These are phyloP conservation scores for Gymnoscelis rufifasciata DNA, from an alignment of 2,888 invertebrate species.

Conservation along the genomic window DNA sequence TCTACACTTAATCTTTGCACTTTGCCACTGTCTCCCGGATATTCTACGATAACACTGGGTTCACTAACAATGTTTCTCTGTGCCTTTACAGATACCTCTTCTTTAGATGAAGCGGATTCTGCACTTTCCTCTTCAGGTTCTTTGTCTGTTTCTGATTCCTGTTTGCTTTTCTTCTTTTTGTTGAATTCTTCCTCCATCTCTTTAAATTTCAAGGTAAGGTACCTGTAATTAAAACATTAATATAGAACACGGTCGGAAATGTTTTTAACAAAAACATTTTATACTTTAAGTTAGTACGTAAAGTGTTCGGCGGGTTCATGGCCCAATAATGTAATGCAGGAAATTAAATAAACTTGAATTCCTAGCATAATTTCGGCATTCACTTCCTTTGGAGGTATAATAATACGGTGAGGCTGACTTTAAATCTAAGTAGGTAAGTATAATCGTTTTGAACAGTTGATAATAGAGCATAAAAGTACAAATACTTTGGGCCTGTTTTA, in stretches of 20 bases:
- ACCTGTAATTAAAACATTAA: constrained; percentile 69
- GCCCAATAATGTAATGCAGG: neutral
- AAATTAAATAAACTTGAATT: too few species aligned
- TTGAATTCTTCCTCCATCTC: constrained; percentile 91
- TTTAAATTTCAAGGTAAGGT: constrained; percentile 89
- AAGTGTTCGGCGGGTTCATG: neutral
- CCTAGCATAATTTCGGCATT: too few species aligned
- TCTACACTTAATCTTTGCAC: constrained; percentile 58
- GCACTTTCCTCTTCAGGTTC: constrained; percentile 47
- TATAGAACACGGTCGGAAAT: neutral
- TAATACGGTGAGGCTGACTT: too few species aligned
- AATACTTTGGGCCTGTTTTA: too few species aligned
- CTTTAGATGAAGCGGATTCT: too few species aligned
- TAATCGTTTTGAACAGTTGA: too few species aligned
- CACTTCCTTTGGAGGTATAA: too few species aligned
- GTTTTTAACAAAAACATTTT: too few species aligned
- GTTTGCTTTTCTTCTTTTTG: constrained; percentile 80
- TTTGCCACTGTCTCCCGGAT: constrained; percentile 64
- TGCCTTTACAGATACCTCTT: constrained; percentile 20
- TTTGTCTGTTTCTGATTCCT: constrained; percentile 38
- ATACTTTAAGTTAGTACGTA: too few species aligned
- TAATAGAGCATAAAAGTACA: too few species aligned
- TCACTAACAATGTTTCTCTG: constrained; percentile 43
- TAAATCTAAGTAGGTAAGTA: too few species aligned
- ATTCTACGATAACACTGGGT: constrained; percentile 58